Evolutionary conservation across 2,888 invertebrate species (phyloP), one percentile per base, ranked within the genome.

Genomic region (Cantharis lateralis): DNA sequence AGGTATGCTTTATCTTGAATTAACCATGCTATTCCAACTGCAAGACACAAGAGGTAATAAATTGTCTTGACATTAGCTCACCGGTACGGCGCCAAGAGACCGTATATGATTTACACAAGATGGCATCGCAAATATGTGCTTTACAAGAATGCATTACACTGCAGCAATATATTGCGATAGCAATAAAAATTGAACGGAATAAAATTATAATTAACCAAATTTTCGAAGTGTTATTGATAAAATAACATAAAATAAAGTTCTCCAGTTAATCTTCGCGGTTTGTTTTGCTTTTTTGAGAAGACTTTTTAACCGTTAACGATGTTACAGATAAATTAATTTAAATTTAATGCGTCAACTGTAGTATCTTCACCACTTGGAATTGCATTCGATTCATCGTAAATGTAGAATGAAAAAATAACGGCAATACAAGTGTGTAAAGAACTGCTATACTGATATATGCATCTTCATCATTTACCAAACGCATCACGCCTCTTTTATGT

Each of bases 51-150:
- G 62, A 28, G 28, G 68, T 48, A 73, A 69, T 66, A 63, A 66
- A 61, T 18, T 66, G 62, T 71, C 75, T 75, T 71, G 75, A 75
- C 75, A 75, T 75, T 75, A 71, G 75, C 75, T 70, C 70, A 69
- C 64, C 70, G 70, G 48, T 48, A 48, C 48, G 48, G 68, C 70
- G 70, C 62, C 63, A 69, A 68, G 71, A 71, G 71, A 71, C 75
- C 75, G 75, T 15, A 68, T 71, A 32, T 68, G 74, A 75, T 75
- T 70, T 62, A 70, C 70, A 48, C 32, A 71, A 71, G 71, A 75
- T 75, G 75, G 68, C 68, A 28, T 70, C 70, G 48, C 70, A 63
- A 24, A 24, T 66, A 24, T 66, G 9, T 20, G 64, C 64, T 18
- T 18, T 64, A 13, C 16, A 64, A 18, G 64, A 20, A 64, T 18